These are phyloP conservation scores for Schizotus pectinicornis DNA, from an alignment of 2,888 invertebrate species.

Conservation along the genomic window DNA sequence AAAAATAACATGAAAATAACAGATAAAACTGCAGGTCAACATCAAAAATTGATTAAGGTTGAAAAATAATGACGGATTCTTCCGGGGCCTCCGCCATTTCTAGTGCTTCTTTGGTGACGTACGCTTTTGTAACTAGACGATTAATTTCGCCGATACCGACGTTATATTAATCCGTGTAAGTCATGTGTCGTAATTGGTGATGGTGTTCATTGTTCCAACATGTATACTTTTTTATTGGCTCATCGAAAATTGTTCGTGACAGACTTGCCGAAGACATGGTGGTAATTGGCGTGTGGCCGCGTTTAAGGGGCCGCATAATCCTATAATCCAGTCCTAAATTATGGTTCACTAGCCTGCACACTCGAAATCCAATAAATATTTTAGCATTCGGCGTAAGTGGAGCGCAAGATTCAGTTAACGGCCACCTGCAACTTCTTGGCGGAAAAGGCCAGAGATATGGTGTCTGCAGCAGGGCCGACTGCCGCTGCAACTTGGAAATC, in stretches of 20 bases:
- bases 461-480: slow-evolving; percentile 21
- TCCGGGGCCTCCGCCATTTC: too few relatives aligned
- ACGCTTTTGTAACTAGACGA: too few relatives aligned
- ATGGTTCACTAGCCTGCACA: slow-evolving; percentile 17
- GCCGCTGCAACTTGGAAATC: slow-evolving; percentile 20
- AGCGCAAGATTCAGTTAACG: slow-evolving; percentile 29
- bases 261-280: slow-evolving; percentile 11
- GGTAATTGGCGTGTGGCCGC: slow-evolving; percentile 21
- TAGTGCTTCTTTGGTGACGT: too few relatives aligned
- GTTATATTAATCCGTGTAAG: too few relatives aligned
- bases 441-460: slow-evolving; percentile 18
- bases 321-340: slow-evolving; percentile 33
- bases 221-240: too few relatives aligned
- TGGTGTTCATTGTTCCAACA: not conserved
- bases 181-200: too few relatives aligned
- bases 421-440: slow-evolving; percentile 17
- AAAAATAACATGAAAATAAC: too few relatives aligned
- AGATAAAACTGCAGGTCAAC: too few relatives aligned
- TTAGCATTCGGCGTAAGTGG: slow-evolving; percentile 19
- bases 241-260: slow-evolving; percentile 8
- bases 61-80: too few relatives aligned
- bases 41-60: too few relatives aligned
- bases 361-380: slow-evolving; percentile 32
- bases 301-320: slow-evolving; percentile 27
- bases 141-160: too few relatives aligned